Evolutionary conservation across 1,140 invertebrate species (phyloP), one percentile per base, ranked within the genome.

Genomic region (Oncopodura yosiiana): DNA sequence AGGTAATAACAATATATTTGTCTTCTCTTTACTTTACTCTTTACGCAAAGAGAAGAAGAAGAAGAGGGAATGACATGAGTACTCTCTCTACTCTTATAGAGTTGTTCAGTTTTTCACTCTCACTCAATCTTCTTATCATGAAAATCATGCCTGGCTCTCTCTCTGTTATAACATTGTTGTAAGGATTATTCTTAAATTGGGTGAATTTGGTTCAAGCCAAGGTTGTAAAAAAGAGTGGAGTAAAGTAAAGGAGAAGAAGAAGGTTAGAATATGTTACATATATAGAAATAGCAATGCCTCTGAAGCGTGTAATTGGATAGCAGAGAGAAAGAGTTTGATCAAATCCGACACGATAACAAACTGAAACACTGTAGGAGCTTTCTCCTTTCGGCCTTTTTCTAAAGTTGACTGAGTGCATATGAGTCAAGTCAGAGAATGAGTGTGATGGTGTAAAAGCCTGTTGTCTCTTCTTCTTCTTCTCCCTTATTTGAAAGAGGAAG

Each of bases 231-330:
- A 50, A 43, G 34, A 12, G 42, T 44, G 34, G 9, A 30, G 14
- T 30, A 32, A 50, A 18, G 51, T 36, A 41, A 38, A 54, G 58
- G 29, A 30, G 24, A 14, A 5, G 19, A 38, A n/a, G n/a, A n/a
- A n/a, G n/a, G n/a, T n/a, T n/a, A n/a, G n/a, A n/a, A n/a, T n/a
- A n/a, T n/a, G n/a, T n/a, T n/a, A n/a, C n/a, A n/a, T n/a, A n/a
- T n/a, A n/a, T n/a, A n/a, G n/a, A n/a, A n/a, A n/a, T 58, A 52
- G 45, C 38, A 58, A 34, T 32, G 37, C 60, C 61, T 60, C 57
- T 60, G 45, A 58, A 37, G 51, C 62, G 58, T 63, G 57, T 63
- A 63, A 63, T 63, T 63, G 62, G 62, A 63, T 63, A 63, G 56
- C 61, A 59, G 57, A 58, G 58, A 60, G 61, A 63, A 60, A 60